phyloP scores from a whole-genome alignment of 1,140 invertebrate genomes.

The Drosophila punjabiensis region DNA sequence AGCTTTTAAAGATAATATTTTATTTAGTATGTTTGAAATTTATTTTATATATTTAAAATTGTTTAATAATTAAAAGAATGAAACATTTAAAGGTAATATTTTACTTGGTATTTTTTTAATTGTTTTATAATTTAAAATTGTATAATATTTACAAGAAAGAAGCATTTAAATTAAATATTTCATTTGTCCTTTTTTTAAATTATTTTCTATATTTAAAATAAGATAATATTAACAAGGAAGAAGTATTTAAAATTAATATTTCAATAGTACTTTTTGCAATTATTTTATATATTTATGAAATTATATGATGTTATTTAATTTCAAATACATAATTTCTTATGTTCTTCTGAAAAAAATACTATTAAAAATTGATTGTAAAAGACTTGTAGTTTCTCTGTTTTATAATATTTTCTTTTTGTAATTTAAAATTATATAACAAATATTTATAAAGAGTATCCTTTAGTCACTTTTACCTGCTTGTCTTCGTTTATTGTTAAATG shows the following conservation, averaged over 20 bases:
- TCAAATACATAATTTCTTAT: not conserved
- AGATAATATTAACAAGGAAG: no score
- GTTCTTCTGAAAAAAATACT: not conserved
- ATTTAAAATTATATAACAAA: not conserved
- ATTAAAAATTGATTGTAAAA: not conserved
- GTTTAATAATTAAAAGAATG: no score
- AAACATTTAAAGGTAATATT: no score
- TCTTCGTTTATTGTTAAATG: conserved; percentile 47
- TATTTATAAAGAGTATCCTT: conserved; percentile 2
- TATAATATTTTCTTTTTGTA: no score
- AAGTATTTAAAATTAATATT: no score
- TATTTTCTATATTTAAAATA: not conserved
- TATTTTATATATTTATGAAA: no score
- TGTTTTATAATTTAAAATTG: not conserved
- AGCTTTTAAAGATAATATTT: not conserved
- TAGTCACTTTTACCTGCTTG: conserved; percentile 7
- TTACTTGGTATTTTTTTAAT: no score
- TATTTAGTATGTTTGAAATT: no score
- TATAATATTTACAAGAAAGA: not conserved
- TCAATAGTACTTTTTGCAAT: no score
- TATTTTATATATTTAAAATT: not conserved
- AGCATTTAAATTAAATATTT: not conserved
- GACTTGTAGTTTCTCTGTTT: not conserved
- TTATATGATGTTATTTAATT: no score
- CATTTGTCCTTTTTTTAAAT: not conserved